Percentiles rank a stretch among this genome's conserved stretches.
These are phyloP conservation scores for Molossus molossus DNA, from an alignment of 2,797 vertebrate genomes.

Conservation along the genomic window DNA sequence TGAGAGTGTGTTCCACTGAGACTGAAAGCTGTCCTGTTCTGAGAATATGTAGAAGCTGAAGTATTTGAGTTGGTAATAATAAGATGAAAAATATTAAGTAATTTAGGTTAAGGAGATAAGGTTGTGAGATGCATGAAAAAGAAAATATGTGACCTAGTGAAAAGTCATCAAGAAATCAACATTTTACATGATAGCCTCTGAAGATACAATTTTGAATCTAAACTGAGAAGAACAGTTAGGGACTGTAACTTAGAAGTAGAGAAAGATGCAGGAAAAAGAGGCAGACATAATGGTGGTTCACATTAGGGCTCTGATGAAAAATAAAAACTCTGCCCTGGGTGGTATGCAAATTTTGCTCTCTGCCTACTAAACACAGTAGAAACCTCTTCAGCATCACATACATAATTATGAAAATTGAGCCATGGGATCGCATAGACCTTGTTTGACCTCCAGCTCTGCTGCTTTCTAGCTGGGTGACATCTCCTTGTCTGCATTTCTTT, in stretches of 20 bases:
- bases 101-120: neutral
- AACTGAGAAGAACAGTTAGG: conserved; percentile 24
- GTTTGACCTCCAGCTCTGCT: conserved; percentile 3
- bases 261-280: neutral
- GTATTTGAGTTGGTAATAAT: conserved; percentile 1
- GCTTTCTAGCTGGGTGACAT: neutral
- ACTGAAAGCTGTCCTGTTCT: neutral
- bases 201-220: conserved; percentile 18
- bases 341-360: neutral
- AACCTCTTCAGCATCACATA: neutral
- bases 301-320: conserved; percentile 47
- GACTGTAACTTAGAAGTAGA: conserved; percentile 30
- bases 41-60: conserved; percentile 29
- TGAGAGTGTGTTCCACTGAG: neutral
- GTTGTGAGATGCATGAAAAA: conserved; percentile 23
- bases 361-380: neutral
- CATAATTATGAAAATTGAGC: neutral
- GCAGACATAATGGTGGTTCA: conserved; percentile 13
- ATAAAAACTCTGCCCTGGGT: neutral
- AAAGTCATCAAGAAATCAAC: conserved; percentile 4
- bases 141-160: conserved; percentile 1
- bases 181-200: neutral
- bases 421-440: neutral
- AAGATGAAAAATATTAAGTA: conserved; percentile 47
- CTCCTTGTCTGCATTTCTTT: neutral